Evolutionary conservation across 1,140 invertebrate genomes (phyloP).

Genomic region (Drosophila malerkotliana): DNA sequence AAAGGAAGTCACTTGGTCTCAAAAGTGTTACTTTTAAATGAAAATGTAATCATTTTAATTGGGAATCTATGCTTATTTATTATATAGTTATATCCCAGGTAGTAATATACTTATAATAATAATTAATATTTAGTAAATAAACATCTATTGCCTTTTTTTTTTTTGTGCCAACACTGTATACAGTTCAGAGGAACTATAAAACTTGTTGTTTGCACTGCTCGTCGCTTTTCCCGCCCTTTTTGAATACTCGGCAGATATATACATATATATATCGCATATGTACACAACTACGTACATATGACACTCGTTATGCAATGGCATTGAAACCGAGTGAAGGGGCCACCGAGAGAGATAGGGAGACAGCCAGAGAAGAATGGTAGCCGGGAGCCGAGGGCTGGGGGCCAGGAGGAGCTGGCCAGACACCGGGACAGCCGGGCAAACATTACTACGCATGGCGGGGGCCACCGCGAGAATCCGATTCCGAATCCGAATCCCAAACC

Average conservation of each 20-base stretch:
- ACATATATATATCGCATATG: slow-evolving; percentile 6
- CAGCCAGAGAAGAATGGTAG: background rate
- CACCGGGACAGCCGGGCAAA: slow-evolving; percentile 31
- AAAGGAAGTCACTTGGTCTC: no score
- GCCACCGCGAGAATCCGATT: background rate
- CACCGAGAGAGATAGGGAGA: background rate
- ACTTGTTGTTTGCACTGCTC: slow-evolving; percentile 63
- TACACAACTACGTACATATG: slow-evolving; percentile 45
- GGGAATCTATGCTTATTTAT: no score
- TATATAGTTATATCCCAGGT: no score
- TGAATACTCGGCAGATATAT: slow-evolving; percentile 31
- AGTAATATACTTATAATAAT: background rate
- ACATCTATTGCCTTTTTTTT: background rate
- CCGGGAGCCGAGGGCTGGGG: background rate
- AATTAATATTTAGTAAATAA: background rate
- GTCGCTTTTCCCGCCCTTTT: slow-evolving; percentile 72
- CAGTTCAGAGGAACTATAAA: slow-evolving; percentile 67
- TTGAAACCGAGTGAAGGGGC: slow-evolving; percentile 41
- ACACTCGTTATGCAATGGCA: slow-evolving; percentile 72
- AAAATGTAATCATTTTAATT: no score
- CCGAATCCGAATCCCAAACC: slow-evolving; percentile 27
- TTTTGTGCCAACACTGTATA: background rate
- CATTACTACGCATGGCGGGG: slow-evolving; percentile 44
- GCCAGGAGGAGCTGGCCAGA: background rate
- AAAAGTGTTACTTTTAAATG: no score